Evolutionary conservation across 2,888 invertebrate species (phyloP), one percentile per base, ranked within the genome.

Genomic region (Eristalis intricaria): DNA sequence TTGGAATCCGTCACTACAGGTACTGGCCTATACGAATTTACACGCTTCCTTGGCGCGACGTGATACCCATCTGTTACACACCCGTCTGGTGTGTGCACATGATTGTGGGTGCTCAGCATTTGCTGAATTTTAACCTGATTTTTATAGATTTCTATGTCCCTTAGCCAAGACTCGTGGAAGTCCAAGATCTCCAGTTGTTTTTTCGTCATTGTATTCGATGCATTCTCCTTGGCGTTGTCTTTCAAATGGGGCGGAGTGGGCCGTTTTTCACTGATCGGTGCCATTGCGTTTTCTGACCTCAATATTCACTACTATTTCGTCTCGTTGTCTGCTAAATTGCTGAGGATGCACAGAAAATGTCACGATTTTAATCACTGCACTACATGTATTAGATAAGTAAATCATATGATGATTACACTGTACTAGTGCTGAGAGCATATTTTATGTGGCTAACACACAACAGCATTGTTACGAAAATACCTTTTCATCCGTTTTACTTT

Each of bases 161-260:
- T 91, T 50, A 92, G 89, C 93, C 93, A 93, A 22, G 93, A 92
- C 60, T 93, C 93, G 74, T 93, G 92, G 71, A 92, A 93, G 83
- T 93, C 93, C 13, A 92, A 88, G 13, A 93, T 92, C 78, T 93
- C 93, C 26, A 93, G 90, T 38, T 43, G 64, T 38, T 84, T 88
- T 19, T 64, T 87, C 2, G 32, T 70, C 11, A 70, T 60, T 19
- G 69, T 84, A 70, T 63, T 89, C 64, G 68, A 88, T 60, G 89
- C 75, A 74, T 92, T 92, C 88, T 92, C 91, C 89, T 92, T 92
- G 15, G 90, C 89, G 43, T 82, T 89, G 29, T 89, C 89, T 75
- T 89, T 89, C 15, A 84, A 74, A 58, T 88, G 89, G 35, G 79
- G 80, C 29, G 65, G 89, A 71, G 91, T 90, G 77, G 90, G 90